phyloP scores from a whole-genome alignment of 1,140 invertebrate genomes.

The Tribolium castaneum region DNA sequence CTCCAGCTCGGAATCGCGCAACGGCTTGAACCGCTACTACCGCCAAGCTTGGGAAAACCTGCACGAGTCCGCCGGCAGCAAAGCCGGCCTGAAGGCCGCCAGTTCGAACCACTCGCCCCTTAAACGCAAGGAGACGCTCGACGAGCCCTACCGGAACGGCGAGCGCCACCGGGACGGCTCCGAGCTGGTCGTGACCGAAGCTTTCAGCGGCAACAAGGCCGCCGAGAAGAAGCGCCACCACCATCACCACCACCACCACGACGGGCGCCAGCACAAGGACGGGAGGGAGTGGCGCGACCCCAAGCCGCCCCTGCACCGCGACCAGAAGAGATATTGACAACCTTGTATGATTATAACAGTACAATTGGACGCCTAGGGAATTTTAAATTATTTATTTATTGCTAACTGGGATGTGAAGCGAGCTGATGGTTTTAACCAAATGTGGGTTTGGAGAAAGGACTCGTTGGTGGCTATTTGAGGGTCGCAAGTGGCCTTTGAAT shows the following conservation, averaged over 20 bases:
- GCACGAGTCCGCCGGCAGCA: conserved; percentile 80
- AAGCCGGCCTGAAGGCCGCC: conserved; percentile 63
- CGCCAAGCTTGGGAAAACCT: conserved; percentile 93
- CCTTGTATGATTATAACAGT: conserved; percentile 58
- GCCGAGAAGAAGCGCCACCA: conserved; percentile 83
- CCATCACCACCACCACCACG: conserved; percentile 81
- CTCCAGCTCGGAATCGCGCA: conserved; percentile 83
- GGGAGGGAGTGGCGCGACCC: conserved; percentile 56
- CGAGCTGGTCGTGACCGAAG: conserved; percentile 84
- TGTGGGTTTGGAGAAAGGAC: neutral
- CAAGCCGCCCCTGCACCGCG: conserved; percentile 50
- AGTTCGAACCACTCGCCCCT: conserved; percentile 67
- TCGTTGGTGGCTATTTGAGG: neutral
- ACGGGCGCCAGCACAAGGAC: conserved; percentile 58
- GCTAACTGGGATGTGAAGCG: neutral
- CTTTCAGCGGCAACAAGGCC: conserved; percentile 65
- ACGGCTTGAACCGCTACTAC: conserved; percentile 85
- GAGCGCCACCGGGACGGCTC: conserved; percentile 69
- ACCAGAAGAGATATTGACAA: conserved; percentile 60
- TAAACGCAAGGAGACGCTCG: conserved; percentile 77
- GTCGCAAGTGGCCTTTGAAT: conserved; percentile 26
- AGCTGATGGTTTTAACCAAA: neutral
- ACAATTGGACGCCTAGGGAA: conserved; percentile 55
- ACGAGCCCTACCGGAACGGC: conserved; percentile 70
- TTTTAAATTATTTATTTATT: conserved; percentile 41